Conservation (phyloP, 2,113 vertebrate genomes). For the Phylloscopus trochiloides region DNA sequence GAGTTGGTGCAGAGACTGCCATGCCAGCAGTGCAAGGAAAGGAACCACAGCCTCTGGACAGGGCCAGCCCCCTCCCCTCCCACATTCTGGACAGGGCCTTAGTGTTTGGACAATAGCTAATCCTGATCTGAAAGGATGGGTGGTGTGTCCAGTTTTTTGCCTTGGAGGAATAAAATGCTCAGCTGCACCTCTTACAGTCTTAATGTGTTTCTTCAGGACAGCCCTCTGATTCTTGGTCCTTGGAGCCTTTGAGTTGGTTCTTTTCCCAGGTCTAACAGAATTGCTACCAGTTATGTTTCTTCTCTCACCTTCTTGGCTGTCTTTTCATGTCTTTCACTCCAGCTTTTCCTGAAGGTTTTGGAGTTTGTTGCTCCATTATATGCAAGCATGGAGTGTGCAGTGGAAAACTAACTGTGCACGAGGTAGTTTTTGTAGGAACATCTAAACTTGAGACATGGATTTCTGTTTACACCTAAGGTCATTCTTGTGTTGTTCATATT, state of each 20-base stretch:
- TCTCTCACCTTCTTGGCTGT: neutral
- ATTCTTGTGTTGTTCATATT: neutral
- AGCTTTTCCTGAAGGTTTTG: neutral
- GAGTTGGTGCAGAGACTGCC: neutral
- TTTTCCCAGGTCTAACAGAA: neutral
- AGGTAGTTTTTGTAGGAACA: neutral
- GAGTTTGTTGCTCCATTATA: neutral
- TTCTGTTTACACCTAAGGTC: neutral
- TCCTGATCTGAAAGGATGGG: neutral
- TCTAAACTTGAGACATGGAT: neutral
- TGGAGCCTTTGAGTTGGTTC: neutral
- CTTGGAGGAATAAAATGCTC: neutral
- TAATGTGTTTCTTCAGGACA: neutral
- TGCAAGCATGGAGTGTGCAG: neutral
- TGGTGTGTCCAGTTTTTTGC: neutral
- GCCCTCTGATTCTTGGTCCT: neutral
- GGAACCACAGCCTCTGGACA: rapidly evolving
- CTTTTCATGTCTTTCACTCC: neutral
- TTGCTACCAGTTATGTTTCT: neutral
- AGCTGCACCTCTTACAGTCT: neutral
- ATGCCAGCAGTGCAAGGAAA: neutral
- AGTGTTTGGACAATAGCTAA: neutral
- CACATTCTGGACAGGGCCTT: too few species aligned
- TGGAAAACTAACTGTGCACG: neutral
- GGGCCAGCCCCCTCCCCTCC: neutral